These are phyloP conservation scores for Aporrectodea caliginosa DNA, from an alignment of 1,140 invertebrate genomes.

Conservation along the genomic window DNA sequence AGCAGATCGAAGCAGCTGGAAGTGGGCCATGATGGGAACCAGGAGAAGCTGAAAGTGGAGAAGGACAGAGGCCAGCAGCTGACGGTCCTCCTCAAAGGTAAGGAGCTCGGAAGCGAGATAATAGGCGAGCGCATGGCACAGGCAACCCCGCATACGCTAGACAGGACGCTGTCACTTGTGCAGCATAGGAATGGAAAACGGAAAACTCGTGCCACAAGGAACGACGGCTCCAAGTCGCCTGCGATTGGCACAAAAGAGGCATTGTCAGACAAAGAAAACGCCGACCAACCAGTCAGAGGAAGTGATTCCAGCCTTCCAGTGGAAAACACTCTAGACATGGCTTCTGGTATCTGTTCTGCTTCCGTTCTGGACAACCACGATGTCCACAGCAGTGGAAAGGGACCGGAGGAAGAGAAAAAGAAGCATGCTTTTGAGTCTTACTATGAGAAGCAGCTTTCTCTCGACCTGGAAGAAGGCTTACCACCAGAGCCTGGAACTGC, in stretches of 20 bases:
- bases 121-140: background rate
- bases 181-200: too few species aligned
- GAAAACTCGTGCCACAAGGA: too few species aligned
- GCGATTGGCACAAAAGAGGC: background rate
- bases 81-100: background rate
- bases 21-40: background rate
- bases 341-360: background rate
- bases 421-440: background rate
- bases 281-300: background rate
- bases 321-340: background rate
- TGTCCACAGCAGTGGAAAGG: background rate
- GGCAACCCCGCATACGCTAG: background rate
- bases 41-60: background rate
- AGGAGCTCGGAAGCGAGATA: background rate
- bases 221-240: too few species aligned
- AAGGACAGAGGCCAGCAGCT: background rate
- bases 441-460: background rate
- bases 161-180: background rate
- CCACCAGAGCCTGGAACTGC: background rate
- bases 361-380: background rate
- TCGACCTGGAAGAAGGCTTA: background rate
- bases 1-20: background rate
- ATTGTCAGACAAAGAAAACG: background rate
- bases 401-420: background rate
- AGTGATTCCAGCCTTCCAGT: background rate